Base-by-base conservation (phyloP, 1,140 invertebrate genomes). In the Pseudomyrmex flavicornis region DNA sequence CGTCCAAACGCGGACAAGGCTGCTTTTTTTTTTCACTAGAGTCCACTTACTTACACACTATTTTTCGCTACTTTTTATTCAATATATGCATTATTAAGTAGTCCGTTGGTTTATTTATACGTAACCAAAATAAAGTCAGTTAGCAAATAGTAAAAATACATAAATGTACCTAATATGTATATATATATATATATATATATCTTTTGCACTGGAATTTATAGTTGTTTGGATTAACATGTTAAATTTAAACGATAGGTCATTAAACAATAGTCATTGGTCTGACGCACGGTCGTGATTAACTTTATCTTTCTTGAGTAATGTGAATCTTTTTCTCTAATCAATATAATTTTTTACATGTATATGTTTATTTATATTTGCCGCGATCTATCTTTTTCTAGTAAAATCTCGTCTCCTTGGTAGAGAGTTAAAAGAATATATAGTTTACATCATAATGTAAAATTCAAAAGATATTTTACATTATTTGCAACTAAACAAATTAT, bases 251-350 rank as follows among this genome's bases (percentile, higher is more conserved):
- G 84, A 91, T 91, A 85, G 69, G 77, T 87, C 85, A 90, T 84
- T 92, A 93, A 92, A 93, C 79, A 91, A 93, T 94, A 94, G 84
- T 94, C 91, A 94, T 93, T 93, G 92, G 93, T 93, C 91, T 93
- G 88, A 91, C 90, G 89, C 88, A 89, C 89, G 85, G 90, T 92
- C 88, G 85, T 88, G 87, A 88, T 90, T 90, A 87, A 83, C 50
- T 82, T 89, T 88, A 89, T 69, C 44, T 84, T 74, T 68, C 63
- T 82, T 82, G 58, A 87, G 61, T 83, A 83, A 84, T 56, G 56
- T 56, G 56, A 84, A 89, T 90, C 75, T 66, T 59, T 69, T 66
- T 74, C n/a, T 75, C 66, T 80, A 70, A 84, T 72, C 44, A 83
- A 89, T 79, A 84, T 80, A 73, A 83, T 82, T 84, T 72, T 50